These are phyloP conservation scores for Lasiurus borealis DNA, from an alignment of 2,113 vertebrate genomes.

Conservation along the genomic window DNA sequence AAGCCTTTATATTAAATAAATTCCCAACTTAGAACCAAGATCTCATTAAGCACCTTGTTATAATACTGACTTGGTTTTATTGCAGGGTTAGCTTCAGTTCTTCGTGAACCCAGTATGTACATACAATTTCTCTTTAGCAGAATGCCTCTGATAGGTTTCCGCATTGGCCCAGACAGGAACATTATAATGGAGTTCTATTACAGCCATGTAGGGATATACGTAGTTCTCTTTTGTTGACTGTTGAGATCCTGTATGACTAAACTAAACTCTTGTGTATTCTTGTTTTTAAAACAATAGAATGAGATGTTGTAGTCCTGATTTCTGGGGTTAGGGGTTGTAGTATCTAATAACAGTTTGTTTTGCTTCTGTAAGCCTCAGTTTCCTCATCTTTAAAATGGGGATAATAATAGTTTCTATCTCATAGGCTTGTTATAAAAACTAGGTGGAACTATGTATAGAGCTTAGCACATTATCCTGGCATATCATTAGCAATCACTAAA, in stretches of 20 bases:
- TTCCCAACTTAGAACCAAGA: slow-evolving; percentile 6
- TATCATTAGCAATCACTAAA: background rate
- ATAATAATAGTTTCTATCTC: slow-evolving; percentile 69
- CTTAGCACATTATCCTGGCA: background rate
- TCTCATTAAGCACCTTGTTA: background rate
- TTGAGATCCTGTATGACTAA: slow-evolving; percentile 33
- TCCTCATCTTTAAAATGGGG: slow-evolving; percentile 81
- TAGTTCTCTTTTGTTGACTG: slow-evolving; percentile 48
- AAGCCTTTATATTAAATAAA: background rate
- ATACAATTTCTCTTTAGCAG: background rate
- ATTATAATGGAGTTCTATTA: background rate
- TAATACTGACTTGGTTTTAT: background rate
- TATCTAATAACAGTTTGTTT: slow-evolving; percentile 42
- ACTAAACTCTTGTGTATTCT: slow-evolving; percentile 57
- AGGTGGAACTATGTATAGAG: background rate
- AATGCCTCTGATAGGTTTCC: background rate
- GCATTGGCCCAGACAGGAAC: background rate
- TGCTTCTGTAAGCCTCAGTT: slow-evolving; percentile 49
- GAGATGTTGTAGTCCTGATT: slow-evolving; percentile 45
- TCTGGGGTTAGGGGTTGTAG: slow-evolving; percentile 51
- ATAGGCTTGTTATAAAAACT: background rate
- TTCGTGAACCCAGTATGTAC: background rate
- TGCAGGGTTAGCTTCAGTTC: background rate
- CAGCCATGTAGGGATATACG: background rate
- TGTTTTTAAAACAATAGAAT: slow-evolving; percentile 62